Evolutionary conservation across 2,113 vertebrate genomes (phyloP).

Genomic region (Canis aureus): DNA sequence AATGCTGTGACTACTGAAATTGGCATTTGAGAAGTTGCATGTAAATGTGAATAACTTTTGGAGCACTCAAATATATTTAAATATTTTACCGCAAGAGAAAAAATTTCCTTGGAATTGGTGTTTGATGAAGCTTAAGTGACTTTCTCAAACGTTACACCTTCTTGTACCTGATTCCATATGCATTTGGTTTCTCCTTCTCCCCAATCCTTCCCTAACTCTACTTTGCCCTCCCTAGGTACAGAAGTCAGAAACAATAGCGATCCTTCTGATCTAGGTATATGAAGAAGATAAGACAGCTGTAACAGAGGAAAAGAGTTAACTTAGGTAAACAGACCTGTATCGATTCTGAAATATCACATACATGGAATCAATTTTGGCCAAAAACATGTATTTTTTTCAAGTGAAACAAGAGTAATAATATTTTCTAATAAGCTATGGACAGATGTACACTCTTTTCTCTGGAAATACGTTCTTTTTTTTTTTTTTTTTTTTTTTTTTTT

Average conservation of each 20-base stretch:
- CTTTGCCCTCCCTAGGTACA: background rate
- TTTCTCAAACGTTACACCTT: background rate
- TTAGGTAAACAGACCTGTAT: background rate
- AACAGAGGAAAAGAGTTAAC: background rate
- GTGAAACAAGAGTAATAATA: background rate
- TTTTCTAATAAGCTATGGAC: background rate
- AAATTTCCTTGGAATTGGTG: background rate
- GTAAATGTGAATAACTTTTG: slow-evolving; percentile 36
- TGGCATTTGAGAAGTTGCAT: slow-evolving; percentile 58
- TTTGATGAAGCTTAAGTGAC: background rate
- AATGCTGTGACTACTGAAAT: background rate
- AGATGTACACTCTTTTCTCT: background rate
- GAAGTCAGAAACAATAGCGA: background rate
- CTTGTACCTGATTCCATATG: background rate
- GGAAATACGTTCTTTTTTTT: too few species aligned
- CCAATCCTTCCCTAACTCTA: background rate
- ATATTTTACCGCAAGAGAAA: background rate
- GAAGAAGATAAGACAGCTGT: background rate
- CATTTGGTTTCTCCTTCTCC: background rate
- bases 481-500: background rate
- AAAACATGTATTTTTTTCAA: slow-evolving; percentile 8
- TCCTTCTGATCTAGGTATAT: background rate
- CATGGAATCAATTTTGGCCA: background rate
- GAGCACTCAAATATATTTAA: background rate
- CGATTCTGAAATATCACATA: background rate